These are phyloP conservation scores for Saccostrea glomerata DNA, from an alignment of 1,140 invertebrate species.

Conservation along the genomic window DNA sequence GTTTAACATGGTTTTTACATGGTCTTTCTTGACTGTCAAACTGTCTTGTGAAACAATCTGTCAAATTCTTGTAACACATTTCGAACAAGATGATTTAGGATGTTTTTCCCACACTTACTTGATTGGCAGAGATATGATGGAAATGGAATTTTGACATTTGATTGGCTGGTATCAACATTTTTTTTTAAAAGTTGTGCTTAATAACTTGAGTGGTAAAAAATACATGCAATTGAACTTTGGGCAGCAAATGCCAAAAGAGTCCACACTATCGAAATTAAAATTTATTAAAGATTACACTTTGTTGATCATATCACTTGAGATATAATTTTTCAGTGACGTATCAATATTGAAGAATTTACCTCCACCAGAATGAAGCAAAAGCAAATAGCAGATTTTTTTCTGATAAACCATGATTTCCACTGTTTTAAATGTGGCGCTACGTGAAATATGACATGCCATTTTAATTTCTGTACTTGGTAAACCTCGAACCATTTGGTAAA, in stretches of 20 bases:
- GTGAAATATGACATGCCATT: slow-evolving; percentile 33
- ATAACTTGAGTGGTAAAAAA: background rate
- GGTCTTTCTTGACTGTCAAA: slow-evolving; percentile 33
- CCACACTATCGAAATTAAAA: background rate
- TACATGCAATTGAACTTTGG: no score
- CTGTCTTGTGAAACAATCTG: slow-evolving; percentile 37
- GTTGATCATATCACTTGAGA: background rate
- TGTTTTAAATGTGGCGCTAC: slow-evolving; percentile 7
- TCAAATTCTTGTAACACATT: slow-evolving; percentile 18
- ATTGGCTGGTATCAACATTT: background rate
- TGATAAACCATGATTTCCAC: slow-evolving; percentile 12
- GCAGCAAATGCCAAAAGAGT: background rate
- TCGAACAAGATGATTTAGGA: slow-evolving; percentile 12
- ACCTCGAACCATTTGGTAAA: background rate
- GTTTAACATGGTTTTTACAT: slow-evolving; percentile 35
- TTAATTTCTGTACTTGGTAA: slow-evolving; percentile 16
- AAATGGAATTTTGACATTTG: background rate
- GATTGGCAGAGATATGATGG: slow-evolving; percentile 11
- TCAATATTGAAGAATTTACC: slow-evolving; percentile 21
- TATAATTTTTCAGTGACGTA: slow-evolving; percentile 22
- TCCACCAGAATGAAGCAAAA: background rate
- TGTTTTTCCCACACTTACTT: slow-evolving; percentile 11
- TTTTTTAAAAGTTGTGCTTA: background rate
- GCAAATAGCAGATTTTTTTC: background rate
- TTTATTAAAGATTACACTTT: background rate